These are phyloP conservation scores for Drosophila buzzatii DNA, from an alignment of 2,888 invertebrate genomes.

Conservation along the genomic window DNA sequence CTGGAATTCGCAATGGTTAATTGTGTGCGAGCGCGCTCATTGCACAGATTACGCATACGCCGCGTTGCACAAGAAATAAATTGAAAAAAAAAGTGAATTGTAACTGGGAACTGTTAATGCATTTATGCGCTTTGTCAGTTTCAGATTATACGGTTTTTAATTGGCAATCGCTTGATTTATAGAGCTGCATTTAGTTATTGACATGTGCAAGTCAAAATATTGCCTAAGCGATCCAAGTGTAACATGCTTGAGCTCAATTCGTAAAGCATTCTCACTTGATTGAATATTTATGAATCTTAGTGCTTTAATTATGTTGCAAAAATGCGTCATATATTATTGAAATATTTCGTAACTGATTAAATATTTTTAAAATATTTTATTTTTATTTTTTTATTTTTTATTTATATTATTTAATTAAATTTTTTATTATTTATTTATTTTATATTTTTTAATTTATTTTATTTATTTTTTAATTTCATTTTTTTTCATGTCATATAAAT, in stretches of 20 bases:
- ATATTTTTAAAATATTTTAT: too few species aligned
- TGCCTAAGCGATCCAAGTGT: not conserved
- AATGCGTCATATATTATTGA: not conserved
- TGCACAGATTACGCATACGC: conserved; percentile 56
- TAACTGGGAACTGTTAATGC: conserved; percentile 17
- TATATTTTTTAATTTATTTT: too few species aligned
- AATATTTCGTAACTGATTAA: too few species aligned
- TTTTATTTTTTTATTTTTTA: too few species aligned
- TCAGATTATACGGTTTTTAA: conserved; percentile 29
- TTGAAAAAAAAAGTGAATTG: not conserved
- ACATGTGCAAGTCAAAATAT: not conserved
- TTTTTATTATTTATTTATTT: too few species aligned
- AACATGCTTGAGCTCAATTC: not conserved
- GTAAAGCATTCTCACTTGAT: not conserved
- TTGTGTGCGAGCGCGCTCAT: conserved; percentile 27
- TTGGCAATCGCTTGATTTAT: conserved; percentile 24
- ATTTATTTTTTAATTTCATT: too few species aligned
- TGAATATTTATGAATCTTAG: not conserved
- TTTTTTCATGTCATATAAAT: too few species aligned
- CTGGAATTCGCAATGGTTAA: conserved; percentile 47
- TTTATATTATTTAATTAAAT: too few species aligned
- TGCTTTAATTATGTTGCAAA: not conserved
- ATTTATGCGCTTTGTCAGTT: conserved; percentile 37
- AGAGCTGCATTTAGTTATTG: not conserved
- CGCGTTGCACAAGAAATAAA: conserved; percentile 47